Evolutionary conservation across 2,113 vertebrate genomes (phyloP), one percentile per base, ranked within the genome.

Genomic region (Cygnus buccinator): DNA sequence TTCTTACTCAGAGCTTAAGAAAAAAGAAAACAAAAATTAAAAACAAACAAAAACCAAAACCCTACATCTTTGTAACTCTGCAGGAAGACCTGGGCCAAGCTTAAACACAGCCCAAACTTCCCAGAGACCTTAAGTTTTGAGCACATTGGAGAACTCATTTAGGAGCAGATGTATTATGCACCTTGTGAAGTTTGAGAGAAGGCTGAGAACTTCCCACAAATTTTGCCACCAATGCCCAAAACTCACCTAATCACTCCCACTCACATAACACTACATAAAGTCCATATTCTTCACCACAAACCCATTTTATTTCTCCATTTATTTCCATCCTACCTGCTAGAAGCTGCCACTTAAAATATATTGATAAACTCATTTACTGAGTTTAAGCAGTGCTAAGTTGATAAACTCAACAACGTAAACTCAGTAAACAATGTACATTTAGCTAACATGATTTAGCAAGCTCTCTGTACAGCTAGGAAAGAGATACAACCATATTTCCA

Each of bases 391-490:
- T 21, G 46, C 46, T 73, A 94, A 78, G 23, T 61, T 16, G 16
- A 79, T 79, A 91, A 95, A 94, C 8, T 63, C 62, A 79, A 22
- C 94, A 95, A 92, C 68, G 46, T 44, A 44, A 44, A 44, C 44
- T 44, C 46, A 48, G 44, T 18, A 18, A 44, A 48, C 46, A 48
- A 48, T 72, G 41, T 31, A 75, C 31, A 66, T 86, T 84, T 88
- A 91, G 87, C 78, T 92, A 96, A 94, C 20, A 78, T 44, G 73
- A 91, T 76, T 37, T 73, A 84, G 35, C 28, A 77, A 91, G 50
- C 18, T 72, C 83, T 94, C 81, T 85, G 37, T 88, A 93, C 74
- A 95, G 92, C 43, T 90, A 19, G 10, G 59, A 92, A 87, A 83
- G 58, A 94, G 39, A 44, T 81, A 87, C 10, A 31, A 28, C 68